These are phyloP conservation scores for Syrphus vitripennis DNA, from an alignment of 2,888 invertebrate genomes.

Conservation along the genomic window DNA sequence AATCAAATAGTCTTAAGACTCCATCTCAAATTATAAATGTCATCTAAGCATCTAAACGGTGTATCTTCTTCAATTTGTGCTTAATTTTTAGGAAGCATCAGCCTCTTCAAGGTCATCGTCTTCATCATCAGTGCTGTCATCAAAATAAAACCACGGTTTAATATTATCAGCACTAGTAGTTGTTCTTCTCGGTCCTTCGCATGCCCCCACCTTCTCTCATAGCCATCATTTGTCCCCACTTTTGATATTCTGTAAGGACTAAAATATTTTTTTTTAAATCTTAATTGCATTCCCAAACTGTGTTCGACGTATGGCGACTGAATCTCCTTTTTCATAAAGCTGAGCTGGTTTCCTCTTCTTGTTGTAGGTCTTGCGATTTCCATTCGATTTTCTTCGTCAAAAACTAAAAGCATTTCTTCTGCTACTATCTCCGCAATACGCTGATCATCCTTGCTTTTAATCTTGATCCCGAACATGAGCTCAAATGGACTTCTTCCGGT, in stretches of 20 bases:
- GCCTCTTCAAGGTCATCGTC: neutral
- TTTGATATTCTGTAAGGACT: neutral
- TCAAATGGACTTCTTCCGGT: too few relatives aligned
- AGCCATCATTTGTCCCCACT: neutral
- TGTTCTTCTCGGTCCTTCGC: neutral
- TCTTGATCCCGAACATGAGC: too few relatives aligned
- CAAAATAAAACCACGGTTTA: neutral
- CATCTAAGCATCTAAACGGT: neutral
- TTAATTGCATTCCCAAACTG: too few relatives aligned
- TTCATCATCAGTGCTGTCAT: neutral
- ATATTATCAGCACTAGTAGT: neutral
- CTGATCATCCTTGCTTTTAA: too few relatives aligned
- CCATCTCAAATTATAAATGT: too few relatives aligned
- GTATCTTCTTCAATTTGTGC: neutral
- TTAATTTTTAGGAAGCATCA: neutral
- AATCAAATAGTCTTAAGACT: too few relatives aligned
- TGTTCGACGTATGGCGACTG: neutral
- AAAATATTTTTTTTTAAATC: too few relatives aligned
- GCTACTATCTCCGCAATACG: too few relatives aligned
- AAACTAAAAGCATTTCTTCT: too few relatives aligned
- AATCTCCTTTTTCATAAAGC: neutral
- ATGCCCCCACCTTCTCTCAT: neutral
- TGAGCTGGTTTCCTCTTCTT: neutral
- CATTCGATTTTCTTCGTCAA: too few relatives aligned
- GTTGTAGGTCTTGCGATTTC: too few relatives aligned